These are phyloP conservation scores for Leptinotarsa lineolata DNA, from an alignment of 1,140 invertebrate species.

Conservation along the genomic window DNA sequence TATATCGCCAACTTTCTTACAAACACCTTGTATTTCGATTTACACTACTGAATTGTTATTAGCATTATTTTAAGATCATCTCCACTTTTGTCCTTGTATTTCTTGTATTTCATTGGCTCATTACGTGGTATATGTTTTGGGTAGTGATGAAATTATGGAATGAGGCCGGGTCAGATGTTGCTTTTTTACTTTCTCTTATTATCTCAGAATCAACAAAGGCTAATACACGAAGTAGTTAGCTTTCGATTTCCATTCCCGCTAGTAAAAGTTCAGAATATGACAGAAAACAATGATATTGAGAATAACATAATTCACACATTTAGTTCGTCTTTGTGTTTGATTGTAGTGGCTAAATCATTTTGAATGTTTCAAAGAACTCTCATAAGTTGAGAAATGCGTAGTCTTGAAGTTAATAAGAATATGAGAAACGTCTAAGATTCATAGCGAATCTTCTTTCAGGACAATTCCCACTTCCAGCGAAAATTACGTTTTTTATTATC, in stretches of 20 bases:
- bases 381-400: no score
- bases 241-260: background rate
- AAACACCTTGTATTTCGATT: no score
- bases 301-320: constrained; percentile 4
- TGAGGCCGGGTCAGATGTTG: background rate
- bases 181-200: constrained; percentile 9
- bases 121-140: background rate
- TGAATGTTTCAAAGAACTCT: background rate
- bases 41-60: no score
- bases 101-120: background rate
- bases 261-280: background rate
- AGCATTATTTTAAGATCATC: no score
- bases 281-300: background rate
- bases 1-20: no score
- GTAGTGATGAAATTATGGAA: background rate
- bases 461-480: no score
- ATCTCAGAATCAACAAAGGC: constrained; percentile 8
- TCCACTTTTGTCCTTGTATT: background rate
- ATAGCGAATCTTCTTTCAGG: no score
- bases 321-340: background rate
- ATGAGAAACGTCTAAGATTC: no score
- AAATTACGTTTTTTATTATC: no score
- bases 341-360: background rate
- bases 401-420: no score
- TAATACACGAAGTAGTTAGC: background rate